Conservation (phyloP, 2,797 vertebrate genomes). For the Steatocranus sp. region DNA sequence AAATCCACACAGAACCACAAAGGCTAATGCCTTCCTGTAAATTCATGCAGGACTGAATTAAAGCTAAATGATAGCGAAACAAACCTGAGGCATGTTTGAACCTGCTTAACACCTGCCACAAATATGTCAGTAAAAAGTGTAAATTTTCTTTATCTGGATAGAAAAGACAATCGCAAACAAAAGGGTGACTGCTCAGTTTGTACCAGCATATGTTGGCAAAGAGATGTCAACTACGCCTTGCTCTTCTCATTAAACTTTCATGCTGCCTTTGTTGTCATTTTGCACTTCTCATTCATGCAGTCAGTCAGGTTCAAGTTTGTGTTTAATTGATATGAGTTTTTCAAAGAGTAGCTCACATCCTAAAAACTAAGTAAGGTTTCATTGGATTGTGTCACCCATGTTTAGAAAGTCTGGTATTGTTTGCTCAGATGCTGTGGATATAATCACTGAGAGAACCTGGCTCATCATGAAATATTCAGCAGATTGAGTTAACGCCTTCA, state of each 20-base stretch:
- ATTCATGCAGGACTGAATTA: neutral
- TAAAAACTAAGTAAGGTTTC: neutral
- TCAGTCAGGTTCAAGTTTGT: neutral
- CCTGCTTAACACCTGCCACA: neutral
- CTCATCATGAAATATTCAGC: slow-evolving; percentile 54
- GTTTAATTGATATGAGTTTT: neutral
- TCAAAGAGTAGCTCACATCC: neutral
- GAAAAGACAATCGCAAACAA: neutral
- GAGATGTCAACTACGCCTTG: neutral
- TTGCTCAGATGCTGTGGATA: neutral
- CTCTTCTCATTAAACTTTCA: neutral
- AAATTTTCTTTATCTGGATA: neutral
- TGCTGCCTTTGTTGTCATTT: neutral
- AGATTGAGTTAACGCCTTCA: slow-evolving; percentile 4
- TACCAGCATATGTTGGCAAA: neutral
- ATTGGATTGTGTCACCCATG: neutral
- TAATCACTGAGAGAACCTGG: slow-evolving; percentile 23
- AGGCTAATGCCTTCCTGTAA: neutral
- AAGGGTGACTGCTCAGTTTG: neutral
- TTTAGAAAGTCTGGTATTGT: slow-evolving; percentile 9
- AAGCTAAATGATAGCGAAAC: neutral
- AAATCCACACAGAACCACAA: neutral
- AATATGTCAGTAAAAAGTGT: neutral
- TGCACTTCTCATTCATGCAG: neutral
- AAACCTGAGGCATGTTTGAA: neutral